Percentiles rank a stretch among this genome's conserved stretches.
phyloP scores from a whole-genome alignment of 2,113 vertebrate genomes.

The Butorides virescens region DNA sequence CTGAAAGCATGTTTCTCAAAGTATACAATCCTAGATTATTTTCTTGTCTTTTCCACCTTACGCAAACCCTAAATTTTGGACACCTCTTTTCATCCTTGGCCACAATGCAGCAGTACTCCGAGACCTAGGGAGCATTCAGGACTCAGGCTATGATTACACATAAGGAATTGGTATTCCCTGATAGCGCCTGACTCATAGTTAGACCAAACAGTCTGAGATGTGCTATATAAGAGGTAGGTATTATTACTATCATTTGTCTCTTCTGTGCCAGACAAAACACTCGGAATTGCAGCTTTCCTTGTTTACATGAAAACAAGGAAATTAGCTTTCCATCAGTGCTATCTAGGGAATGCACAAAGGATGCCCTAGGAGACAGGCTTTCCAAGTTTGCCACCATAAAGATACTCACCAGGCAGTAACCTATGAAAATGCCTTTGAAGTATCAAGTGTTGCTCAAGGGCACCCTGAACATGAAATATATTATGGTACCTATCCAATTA shows the following conservation, averaged over 20 bases:
- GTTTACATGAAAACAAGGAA: slow-evolving; percentile 43
- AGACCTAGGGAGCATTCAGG: neutral
- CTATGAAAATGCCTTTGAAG: neutral
- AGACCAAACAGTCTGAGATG: neutral
- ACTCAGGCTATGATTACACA: neutral
- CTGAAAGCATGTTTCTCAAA: neutral
- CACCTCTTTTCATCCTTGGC: neutral
- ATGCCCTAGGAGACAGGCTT: neutral
- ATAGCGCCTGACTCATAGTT: neutral
- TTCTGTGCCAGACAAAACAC: neutral
- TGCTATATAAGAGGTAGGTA: neutral
- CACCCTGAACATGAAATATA: neutral
- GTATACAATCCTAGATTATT: neutral
- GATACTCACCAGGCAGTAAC: neutral
- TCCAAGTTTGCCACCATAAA: neutral
- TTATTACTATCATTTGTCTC: neutral
- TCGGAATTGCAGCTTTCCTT: slow-evolving; percentile 4
- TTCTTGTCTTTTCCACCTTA: neutral
- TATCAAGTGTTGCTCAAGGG: neutral
- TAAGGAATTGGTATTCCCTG: neutral
- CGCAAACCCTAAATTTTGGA: neutral
- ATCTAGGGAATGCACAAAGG: neutral
- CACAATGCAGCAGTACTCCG: neutral
- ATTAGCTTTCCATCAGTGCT: neutral
- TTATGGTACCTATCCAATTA: neutral